phyloP scores from a whole-genome alignment of 2,113 vertebrate genomes.

The Canis aureus region DNA sequence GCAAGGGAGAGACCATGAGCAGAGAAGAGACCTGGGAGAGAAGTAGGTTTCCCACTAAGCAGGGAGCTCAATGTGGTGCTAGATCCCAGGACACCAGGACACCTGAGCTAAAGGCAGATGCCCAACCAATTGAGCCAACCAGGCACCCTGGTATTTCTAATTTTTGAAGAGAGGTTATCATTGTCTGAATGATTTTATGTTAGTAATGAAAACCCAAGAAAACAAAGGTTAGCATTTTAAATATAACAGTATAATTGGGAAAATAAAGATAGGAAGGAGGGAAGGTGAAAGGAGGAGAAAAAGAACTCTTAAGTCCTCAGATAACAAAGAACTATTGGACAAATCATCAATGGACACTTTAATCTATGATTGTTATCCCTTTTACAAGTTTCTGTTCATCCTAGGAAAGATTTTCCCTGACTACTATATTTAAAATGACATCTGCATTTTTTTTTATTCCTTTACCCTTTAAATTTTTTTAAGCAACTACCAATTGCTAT shows the following conservation, averaged over 20 bases:
- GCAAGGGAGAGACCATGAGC: too few relatives aligned
- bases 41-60: too few relatives aligned
- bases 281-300: background rate
- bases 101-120: too few relatives aligned
- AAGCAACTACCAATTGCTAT: background rate
- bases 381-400: background rate
- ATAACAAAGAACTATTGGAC: background rate
- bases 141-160: background rate
- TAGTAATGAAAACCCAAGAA: conserved; percentile 16
- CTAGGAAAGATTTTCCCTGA: background rate
- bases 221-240: conserved; percentile 17
- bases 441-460: background rate
- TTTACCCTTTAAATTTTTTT: background rate
- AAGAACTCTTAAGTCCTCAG: background rate
- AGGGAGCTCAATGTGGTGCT: too few relatives aligned
- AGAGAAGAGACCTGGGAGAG: too few relatives aligned
- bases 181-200: background rate
- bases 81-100: too few relatives aligned
- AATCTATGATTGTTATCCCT: background rate
- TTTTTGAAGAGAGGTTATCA: conserved; percentile 31
- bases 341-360: background rate
- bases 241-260: background rate
- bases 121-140: too few relatives aligned
- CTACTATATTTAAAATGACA: background rate
- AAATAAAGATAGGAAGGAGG: background rate